Percentiles rank a stretch among this genome's conserved stretches.
Evolutionary conservation across 35 echinoderm and acorn worm species (phyloP).

Genomic region (Eucidaris tribuloides): DNA sequence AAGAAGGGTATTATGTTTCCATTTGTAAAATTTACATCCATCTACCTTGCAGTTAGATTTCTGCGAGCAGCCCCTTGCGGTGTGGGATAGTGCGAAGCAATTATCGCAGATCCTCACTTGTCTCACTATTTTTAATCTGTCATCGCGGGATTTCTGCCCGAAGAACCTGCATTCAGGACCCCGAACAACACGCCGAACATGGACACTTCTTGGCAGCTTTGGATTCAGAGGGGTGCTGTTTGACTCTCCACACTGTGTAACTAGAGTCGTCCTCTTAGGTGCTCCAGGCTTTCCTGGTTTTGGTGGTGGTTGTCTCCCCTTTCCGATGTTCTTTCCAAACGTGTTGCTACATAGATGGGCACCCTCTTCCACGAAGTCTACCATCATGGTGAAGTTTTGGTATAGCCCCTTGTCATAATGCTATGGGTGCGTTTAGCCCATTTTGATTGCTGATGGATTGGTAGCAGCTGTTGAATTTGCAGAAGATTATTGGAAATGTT

Average conservation of each 20-base stretch:
- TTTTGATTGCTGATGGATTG: constrained; percentile 13
- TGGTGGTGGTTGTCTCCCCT: background rate
- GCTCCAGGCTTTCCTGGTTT: background rate
- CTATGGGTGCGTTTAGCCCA: constrained; percentile 30
- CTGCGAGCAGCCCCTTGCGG: background rate
- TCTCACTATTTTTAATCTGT: constrained; percentile 6
- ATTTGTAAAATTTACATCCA: constrained; percentile 23
- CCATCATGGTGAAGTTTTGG: constrained; percentile 9
- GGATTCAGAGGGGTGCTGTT: background rate
- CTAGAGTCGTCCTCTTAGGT: background rate
- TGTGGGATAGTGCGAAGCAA: constrained; percentile 20
- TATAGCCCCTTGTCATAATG: background rate
- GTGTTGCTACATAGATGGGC: background rate
- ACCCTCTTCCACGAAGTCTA: constrained; percentile 10
- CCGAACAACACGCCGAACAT: background rate
- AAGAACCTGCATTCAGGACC: background rate
- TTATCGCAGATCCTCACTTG: constrained; percentile 31
- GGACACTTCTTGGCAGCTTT: background rate
- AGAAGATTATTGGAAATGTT: constrained; percentile 8
- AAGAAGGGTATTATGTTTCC: background rate
- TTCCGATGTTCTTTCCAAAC: constrained; percentile 31
- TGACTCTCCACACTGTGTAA: background rate
- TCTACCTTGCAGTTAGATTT: background rate
- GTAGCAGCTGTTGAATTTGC: background rate
- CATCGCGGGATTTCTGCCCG: background rate